phyloP scores from a whole-genome alignment of 1,140 invertebrate species.

The Sycophaga agraensis region DNA sequence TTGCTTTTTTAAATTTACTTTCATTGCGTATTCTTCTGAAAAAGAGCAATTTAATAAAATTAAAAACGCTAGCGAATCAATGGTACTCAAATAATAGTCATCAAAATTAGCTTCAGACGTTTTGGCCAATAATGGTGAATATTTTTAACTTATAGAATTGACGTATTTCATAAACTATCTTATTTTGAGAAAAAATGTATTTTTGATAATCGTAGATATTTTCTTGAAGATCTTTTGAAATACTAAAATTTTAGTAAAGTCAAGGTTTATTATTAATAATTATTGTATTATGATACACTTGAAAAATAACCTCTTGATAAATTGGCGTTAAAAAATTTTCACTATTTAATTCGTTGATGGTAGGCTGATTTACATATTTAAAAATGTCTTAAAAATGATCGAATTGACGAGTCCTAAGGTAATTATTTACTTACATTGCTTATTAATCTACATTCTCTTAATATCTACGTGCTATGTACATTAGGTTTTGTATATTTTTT shows the following conservation, averaged over 20 bases:
- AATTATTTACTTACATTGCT: constrained; percentile 13
- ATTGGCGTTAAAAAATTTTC: neutral
- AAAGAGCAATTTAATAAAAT: neutral
- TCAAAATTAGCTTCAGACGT: too few species aligned
- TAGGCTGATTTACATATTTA: constrained; percentile 23
- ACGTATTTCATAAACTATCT: constrained; percentile 2
- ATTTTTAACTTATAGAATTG: neutral
- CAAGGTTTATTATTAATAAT: constrained; percentile 17
- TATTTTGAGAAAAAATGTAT: constrained; percentile 3
- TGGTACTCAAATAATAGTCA: too few species aligned
- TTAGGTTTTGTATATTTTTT: constrained; percentile 16
- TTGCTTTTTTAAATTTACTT: constrained; percentile 4
- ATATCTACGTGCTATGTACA: constrained; percentile 18
- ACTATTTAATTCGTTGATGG: constrained; percentile 2
- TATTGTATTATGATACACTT: too few species aligned
- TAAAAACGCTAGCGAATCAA: neutral
- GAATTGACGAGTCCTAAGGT: constrained; percentile 10
- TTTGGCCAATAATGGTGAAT: too few species aligned
- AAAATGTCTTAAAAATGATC: constrained; percentile 27
- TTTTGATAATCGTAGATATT: constrained; percentile 6
- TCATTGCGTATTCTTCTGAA: constrained; percentile 1
- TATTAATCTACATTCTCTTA: constrained; percentile 19
- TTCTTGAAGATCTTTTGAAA: constrained; percentile 3
- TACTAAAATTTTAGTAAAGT: constrained; percentile 10
- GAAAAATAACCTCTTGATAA: neutral